phyloP scores from a whole-genome alignment of 2,797 vertebrate species.

The Artibeus lituratus region DNA sequence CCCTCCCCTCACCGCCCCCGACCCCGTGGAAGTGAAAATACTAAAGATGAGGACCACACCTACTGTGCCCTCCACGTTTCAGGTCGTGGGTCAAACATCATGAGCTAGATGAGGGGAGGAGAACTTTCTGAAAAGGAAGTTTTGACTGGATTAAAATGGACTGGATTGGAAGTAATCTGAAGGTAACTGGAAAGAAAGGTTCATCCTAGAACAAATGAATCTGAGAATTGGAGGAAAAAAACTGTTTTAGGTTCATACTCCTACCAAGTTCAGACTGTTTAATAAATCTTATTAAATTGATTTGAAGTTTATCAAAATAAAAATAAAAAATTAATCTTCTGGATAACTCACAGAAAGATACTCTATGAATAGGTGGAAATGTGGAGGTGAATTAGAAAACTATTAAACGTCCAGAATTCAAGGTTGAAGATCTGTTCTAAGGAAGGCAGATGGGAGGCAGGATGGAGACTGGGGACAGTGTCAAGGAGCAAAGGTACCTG shows the following conservation, averaged over 20 bases:
- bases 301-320: slow-evolving; percentile 9
- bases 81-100: not conserved
- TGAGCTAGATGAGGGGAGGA: not conserved
- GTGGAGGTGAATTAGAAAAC: not conserved
- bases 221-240: not conserved
- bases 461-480: not conserved
- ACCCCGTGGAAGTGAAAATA: too few relatives aligned
- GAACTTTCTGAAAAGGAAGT: not conserved
- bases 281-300: not conserved
- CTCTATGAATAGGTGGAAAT: not conserved
- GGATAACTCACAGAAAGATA: not conserved
- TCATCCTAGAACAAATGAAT: not conserved
- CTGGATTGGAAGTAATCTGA: not conserved
- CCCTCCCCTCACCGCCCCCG: too few relatives aligned
- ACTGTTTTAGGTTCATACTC: not conserved
- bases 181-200: not conserved
- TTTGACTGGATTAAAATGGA: not conserved
- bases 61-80: not conserved
- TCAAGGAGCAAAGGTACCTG: not conserved
- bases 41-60: not conserved
- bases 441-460: not conserved
- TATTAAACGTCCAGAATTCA: not conserved
- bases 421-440: not conserved
- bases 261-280: not conserved
- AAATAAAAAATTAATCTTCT: not conserved